Evolutionary conservation across 2,888 invertebrate species (phyloP).

Genomic region (Macrophya annulata): DNA sequence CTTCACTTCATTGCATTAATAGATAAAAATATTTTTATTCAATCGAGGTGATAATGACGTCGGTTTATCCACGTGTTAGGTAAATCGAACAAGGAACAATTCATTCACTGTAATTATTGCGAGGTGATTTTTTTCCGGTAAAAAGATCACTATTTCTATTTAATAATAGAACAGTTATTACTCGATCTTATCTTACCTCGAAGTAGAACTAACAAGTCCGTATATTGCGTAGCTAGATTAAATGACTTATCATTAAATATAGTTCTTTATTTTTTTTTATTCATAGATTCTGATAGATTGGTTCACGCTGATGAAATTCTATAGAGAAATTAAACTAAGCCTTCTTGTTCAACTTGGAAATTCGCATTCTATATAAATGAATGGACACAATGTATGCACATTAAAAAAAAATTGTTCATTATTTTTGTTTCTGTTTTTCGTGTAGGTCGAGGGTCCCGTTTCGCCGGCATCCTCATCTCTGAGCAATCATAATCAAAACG

Average conservation of each 20-base stretch:
- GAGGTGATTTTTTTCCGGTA: neutral
- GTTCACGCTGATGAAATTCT: neutral
- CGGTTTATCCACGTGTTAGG: neutral
- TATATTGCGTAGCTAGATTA: neutral
- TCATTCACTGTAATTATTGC: neutral
- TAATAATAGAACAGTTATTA: neutral
- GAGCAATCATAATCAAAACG: constrained; percentile 77
- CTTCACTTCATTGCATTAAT: neutral
- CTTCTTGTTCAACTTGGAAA: neutral
- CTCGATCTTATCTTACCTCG: neutral
- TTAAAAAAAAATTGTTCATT: constrained; percentile 44
- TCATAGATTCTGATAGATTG: neutral
- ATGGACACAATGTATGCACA: neutral
- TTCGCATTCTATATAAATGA: neutral
- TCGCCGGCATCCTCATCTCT: constrained; percentile 77
- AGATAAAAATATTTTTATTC: neutral
- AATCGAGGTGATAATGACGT: neutral
- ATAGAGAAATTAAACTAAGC: neutral
- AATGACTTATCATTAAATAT: neutral
- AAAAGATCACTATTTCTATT: neutral
- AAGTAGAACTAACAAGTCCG: neutral
- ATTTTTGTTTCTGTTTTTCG: too few species aligned
- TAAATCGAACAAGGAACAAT: neutral
- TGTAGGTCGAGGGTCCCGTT: constrained; percentile 76
- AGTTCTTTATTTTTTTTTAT: neutral